Evolutionary conservation across 2,113 vertebrate species (phyloP).

Genomic region (Rattus rattus): DNA sequence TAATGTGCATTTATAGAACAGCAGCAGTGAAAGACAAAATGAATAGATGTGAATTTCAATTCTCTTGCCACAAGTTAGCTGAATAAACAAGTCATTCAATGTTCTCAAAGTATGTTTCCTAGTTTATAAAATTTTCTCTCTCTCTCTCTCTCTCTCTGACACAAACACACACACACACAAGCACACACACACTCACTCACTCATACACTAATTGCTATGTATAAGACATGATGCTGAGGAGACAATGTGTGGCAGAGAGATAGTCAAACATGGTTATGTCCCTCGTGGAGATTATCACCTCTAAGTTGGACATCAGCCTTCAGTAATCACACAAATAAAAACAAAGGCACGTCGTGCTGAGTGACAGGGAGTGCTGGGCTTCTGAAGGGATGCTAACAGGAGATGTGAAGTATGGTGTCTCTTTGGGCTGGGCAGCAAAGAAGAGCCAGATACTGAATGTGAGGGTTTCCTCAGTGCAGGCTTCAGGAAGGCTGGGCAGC

Average conservation of each 20-base stretch:
- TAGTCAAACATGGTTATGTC: not conserved
- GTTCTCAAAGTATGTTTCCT: slow-evolving; percentile 2
- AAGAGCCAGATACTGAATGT: slow-evolving; percentile 91
- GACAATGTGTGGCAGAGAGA: not conserved
- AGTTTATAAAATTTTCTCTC: not conserved
- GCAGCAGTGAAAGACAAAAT: not conserved
- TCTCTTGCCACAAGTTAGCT: not conserved
- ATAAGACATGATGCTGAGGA: not conserved
- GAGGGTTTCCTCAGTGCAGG: slow-evolving; percentile 93
- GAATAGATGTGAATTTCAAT: slow-evolving; percentile 8
- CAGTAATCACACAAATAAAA: not conserved
- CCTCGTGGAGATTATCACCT: not conserved
- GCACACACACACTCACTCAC: not conserved
- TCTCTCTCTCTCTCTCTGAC: too few relatives aligned
- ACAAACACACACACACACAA: not conserved
- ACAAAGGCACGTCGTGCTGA: not conserved
- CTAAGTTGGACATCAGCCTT: not conserved
- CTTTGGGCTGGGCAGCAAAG: not conserved
- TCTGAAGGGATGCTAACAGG: not conserved
- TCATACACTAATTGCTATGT: not conserved
- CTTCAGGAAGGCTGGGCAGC: slow-evolving; percentile 90
- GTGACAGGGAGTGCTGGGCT: not conserved
- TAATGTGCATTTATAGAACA: not conserved
- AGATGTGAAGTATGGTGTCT: not conserved
- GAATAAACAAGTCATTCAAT: slow-evolving; percentile 5